Base-by-base conservation (phyloP, 2,888 invertebrate genomes). In the Netelia inedita region DNA sequence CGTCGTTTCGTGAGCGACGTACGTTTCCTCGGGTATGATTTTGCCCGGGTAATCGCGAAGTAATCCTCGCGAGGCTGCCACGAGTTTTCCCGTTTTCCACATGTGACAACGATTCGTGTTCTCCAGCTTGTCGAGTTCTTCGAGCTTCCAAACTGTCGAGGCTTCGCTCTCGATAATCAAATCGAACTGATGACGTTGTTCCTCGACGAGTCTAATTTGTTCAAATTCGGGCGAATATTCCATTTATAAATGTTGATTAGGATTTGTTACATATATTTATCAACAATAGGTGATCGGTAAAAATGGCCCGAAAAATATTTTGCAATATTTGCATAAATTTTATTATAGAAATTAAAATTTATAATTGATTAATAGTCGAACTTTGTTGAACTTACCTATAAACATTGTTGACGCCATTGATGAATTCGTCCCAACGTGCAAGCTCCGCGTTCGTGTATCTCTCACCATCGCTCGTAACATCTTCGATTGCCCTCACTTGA, bases 121-220 rank as follows among this genome's bases (percentile, higher is more conserved):
- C 90, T 98, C 97, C 19, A 97, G 93, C 88, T 96, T 95, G 83
- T 98, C 97, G 0, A 98, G 94, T 85, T 95, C 95, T 35, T 95
- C 95, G 41, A 98, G 93, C 93, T 97, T 97, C 57, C 95, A 94
- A 89, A 96, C 95, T 0, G 96, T 95, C 16, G 97, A 95, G 71
- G 94, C 94, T 87, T 97, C 97, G 35, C 96, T 95, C 68, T 95
- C 93, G 65, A 95, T 94, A 14, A 96, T 90, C 53, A 94, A 92
- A 86, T 96, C 95, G 28, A 97, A 91, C 86, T 95, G 94, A 72
- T 86, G 87, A 5, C 89, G 91, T 85, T 92, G 90, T 57, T 92
- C 92, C 8, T 92, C 90, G n/a, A 92, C 88, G 41, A 90, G 82
- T n/a, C 93, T 93, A 46, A 46, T 11, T 46, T 46, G 9, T 46